Percentiles rank a stretch among this genome's conserved stretches.
These are phyloP conservation scores for Papilio elwesi DNA, from an alignment of 2,888 invertebrate species.

Conservation along the genomic window DNA sequence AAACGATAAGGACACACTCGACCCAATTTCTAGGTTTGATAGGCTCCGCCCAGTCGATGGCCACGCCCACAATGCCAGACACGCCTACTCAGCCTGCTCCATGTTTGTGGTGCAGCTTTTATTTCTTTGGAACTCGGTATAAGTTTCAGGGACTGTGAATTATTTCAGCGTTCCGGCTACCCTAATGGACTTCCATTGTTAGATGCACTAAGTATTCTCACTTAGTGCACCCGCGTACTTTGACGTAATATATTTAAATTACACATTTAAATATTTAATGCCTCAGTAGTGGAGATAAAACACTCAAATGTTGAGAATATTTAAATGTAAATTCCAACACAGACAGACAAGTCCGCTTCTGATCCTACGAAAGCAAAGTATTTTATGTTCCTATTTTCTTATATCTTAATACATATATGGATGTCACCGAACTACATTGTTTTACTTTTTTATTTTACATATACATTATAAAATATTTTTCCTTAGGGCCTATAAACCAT, in stretches of 20 bases:
- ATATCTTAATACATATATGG: no score
- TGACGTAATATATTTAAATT: constrained; percentile 14
- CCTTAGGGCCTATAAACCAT: no score
- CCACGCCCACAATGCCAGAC: constrained; percentile 40
- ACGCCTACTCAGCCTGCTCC: constrained; percentile 53
- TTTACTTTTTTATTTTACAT: no score
- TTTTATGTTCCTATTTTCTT: not conserved
- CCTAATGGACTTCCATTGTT: constrained; percentile 35
- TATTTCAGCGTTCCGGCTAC: constrained; percentile 27
- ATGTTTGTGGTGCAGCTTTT: constrained; percentile 35
- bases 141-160: constrained; percentile 31
- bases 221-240: constrained; percentile 1
- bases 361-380: not conserved
- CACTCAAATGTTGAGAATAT: not conserved
- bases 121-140: constrained; percentile 34
- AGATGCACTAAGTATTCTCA: constrained; percentile 5
- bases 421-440: no score
- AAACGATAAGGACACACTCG: constrained; percentile 55
- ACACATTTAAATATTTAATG: constrained; percentile 10
- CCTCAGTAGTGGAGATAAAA: not conserved
- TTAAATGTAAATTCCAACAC: not conserved
- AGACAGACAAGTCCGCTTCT: not conserved
- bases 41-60: constrained; percentile 47
- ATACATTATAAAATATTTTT: no score
- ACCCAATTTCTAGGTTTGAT: constrained; percentile 67